phyloP scores from a whole-genome alignment of 2,888 invertebrate species.

The Athrips mouffetella region DNA sequence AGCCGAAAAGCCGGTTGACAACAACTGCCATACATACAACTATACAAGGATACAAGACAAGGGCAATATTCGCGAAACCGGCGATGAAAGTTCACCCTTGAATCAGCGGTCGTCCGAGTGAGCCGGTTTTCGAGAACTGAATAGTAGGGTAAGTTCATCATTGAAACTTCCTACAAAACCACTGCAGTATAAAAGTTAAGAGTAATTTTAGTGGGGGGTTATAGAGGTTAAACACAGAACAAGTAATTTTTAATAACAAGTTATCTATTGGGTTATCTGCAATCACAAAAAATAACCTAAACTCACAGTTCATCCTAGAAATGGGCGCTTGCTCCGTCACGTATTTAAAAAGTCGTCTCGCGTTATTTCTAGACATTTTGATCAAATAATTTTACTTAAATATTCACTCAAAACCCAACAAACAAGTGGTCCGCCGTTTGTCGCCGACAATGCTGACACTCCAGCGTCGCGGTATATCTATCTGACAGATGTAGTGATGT shows the following conservation, averaged over 20 bases:
- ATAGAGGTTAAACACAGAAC: no score
- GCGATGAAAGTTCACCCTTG: neutral
- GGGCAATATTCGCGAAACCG: neutral
- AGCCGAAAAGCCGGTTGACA: conserved; percentile 6
- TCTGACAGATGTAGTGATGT: conserved; percentile 16
- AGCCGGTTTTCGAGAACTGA: no score
- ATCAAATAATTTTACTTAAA: conserved; percentile 19
- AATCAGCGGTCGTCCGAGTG: no score
- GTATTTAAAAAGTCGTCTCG: conserved; percentile 54
- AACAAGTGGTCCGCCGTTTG: conserved; percentile 9
- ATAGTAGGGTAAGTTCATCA: no score
- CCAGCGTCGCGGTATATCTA: neutral
- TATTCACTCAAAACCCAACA: conserved; percentile 12
- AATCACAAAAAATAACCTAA: neutral
- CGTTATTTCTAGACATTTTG: conserved; percentile 55
- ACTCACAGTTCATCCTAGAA: conserved; percentile 60
- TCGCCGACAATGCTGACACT: neutral
- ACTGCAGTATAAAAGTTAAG: no score
- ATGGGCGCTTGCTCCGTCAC: conserved; percentile 45
- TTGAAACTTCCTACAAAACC: no score
- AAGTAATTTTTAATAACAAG: no score
- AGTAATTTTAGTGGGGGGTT: no score
- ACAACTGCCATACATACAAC: neutral
- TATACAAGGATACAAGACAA: neutral
- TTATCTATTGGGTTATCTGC: neutral